phyloP scores from a whole-genome alignment of 2,797 vertebrate species.

The Coilia nasus region DNA sequence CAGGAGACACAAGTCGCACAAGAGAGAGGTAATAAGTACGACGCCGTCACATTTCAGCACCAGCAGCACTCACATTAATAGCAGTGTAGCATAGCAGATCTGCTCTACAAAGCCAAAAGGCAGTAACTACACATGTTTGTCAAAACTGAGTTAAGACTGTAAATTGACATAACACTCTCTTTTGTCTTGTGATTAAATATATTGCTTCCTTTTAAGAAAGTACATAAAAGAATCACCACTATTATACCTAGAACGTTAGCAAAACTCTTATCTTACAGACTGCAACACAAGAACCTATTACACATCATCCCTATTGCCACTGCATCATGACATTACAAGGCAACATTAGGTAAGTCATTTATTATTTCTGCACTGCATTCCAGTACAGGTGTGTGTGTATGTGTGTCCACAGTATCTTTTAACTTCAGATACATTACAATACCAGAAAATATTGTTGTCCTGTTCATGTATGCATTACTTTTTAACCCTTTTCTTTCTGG shows the following conservation, averaged over 20 bases:
- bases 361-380: neutral
- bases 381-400: neutral
- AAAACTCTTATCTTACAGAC: too few species aligned
- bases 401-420: neutral
- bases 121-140: too few species aligned
- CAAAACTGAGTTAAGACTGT: too few species aligned
- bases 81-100: neutral
- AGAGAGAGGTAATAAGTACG: conserved; percentile 58
- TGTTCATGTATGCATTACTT: too few species aligned
- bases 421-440: neutral
- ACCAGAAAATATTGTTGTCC: too few species aligned
- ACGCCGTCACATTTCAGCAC: neutral
- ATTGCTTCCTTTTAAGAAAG: too few species aligned
- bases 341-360: neutral
- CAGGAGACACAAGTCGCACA: conserved; percentile 52
- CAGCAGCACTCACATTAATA: neutral
- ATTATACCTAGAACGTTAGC: too few species aligned
- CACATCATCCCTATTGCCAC: neutral
- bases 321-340: neutral
- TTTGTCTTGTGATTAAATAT: too few species aligned
- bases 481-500: neutral
- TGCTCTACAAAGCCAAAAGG: too few species aligned
- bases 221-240: too few species aligned
- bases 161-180: too few species aligned
- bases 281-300: too few species aligned